These are phyloP conservation scores for Rhegmatorhina hoffmannsi DNA, from an alignment of 2,113 vertebrate species.

Conservation along the genomic window DNA sequence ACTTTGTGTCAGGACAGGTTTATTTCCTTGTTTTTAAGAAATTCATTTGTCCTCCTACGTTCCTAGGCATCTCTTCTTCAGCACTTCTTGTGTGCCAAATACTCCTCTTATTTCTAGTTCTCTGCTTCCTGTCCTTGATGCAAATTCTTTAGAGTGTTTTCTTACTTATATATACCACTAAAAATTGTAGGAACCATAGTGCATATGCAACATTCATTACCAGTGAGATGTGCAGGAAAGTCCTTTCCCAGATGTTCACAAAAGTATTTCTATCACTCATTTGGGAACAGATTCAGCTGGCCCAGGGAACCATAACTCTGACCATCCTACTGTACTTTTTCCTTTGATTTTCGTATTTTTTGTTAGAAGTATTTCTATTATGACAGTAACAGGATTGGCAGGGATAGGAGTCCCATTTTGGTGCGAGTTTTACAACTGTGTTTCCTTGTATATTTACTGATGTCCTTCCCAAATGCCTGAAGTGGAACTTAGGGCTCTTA, in stretches of 20 bases:
- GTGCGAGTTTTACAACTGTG: not conserved
- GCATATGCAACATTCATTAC: not conserved
- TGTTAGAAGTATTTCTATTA: not conserved
- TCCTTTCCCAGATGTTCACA: not conserved
- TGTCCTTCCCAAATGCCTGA: not conserved
- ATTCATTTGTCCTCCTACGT: not conserved
- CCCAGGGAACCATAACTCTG: not conserved
- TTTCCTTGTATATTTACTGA: not conserved
- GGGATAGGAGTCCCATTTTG: not conserved
- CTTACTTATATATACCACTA: not conserved
- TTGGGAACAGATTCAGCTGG: not conserved
- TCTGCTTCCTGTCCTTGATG: not conserved
- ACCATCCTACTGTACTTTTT: not conserved
- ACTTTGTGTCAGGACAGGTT: not conserved
- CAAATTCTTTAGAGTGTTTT: not conserved
- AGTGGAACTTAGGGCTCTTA: not conserved
- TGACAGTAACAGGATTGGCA: not conserved
- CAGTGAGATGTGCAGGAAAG: not conserved
- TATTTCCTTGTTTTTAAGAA: not conserved
- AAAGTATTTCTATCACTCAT: not conserved
- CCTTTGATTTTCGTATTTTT: not conserved
- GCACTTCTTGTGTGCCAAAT: not conserved
- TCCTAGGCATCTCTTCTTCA: not conserved
- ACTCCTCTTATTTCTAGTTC: not conserved
- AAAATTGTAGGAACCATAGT: not conserved